phyloP scores from a whole-genome alignment of 2,797 vertebrate genomes.

The Epinephelus malabaricus region DNA sequence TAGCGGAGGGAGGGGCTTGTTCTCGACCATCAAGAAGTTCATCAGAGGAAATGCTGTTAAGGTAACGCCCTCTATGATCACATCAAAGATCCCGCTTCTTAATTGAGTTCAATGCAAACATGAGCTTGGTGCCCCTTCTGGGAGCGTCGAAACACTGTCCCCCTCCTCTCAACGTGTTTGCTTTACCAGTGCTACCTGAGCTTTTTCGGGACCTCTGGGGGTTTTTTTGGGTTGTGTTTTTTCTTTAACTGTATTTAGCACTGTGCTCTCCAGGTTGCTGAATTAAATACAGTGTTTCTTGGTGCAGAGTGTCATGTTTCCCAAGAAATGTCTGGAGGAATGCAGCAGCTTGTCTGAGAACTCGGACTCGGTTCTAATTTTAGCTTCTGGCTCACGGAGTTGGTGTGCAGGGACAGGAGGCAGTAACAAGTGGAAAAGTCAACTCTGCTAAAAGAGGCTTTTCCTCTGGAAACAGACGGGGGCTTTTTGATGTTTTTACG shows the following conservation, averaged over 20 bases:
- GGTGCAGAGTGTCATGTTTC: slow-evolving; percentile 82
- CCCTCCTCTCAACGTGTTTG: background rate
- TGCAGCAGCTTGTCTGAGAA: slow-evolving; percentile 84
- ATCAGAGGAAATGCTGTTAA: slow-evolving; percentile 96
- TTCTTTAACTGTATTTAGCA: slow-evolving; percentile 43
- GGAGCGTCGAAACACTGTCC: background rate
- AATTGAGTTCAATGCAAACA: background rate
- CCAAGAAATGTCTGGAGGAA: slow-evolving; percentile 81
- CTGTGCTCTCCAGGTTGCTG: slow-evolving; percentile 36
- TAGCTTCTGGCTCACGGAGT: slow-evolving; percentile 80
- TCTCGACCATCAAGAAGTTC: slow-evolving; percentile 97
- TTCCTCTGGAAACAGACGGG: slow-evolving; percentile 24
- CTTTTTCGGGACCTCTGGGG: slow-evolving; percentile 8
- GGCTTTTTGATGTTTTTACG: slow-evolving; percentile 14
- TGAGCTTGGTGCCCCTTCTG: background rate
- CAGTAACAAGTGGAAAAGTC: slow-evolving; percentile 79
- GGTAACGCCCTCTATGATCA: slow-evolving; percentile 80
- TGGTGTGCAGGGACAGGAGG: slow-evolving; percentile 80
- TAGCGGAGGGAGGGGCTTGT: slow-evolving; percentile 90
- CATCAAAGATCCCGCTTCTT: background rate
- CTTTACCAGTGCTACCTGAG: slow-evolving; percentile 1
- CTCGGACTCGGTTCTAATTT: slow-evolving; percentile 82
- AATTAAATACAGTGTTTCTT: slow-evolving; percentile 75
- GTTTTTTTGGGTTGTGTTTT: background rate
- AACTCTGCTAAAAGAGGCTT: slow-evolving; percentile 55